Base-by-base conservation (phyloP, 2,888 invertebrate species). In the Furcula furcula region DNA sequence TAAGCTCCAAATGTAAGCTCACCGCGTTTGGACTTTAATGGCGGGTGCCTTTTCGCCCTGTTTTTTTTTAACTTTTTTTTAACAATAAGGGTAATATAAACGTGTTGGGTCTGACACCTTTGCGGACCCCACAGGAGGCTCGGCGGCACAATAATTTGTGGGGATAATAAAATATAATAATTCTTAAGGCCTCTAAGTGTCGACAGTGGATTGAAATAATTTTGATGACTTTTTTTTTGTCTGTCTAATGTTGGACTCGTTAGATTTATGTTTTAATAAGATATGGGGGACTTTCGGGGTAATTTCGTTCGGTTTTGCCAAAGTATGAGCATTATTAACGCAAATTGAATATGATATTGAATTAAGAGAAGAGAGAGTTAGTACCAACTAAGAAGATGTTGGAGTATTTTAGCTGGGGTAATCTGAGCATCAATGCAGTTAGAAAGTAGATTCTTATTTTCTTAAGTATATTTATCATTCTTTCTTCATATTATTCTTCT, bases 31-130 rank as follows among this genome's bases (percentile, higher is more conserved):
- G 43, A 52, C 56, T 48, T 21, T 46, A 38, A 49, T 27, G 61
- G 34, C 77, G 68, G 69, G 79, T 68, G 62, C 63, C 79, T 78
- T 83, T 80, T 78, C 75, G 78, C 76, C 69, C 66, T 65, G 66
- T 69, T 65, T n/a, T 65, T 66, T 64, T 59, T 55, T 43, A 27
- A 45, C 56, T 55, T 65, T 70, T 79, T 76, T 75, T 76, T 76
- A 67, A 75, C 82, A 78, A 81, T 79, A 67, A 75, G 72, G 83
- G 78, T 76, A 86, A 82, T 82, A 79, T 76, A 77, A 83, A 86
- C 78, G 84, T 77, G 87, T 76, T 69, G 77, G 71, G 68, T 55
- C 86, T 78, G 76, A 87, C 87, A 87, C 87, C 84, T 87, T 81
- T 67, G 69, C 64, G 69, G 86, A 86, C 83, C 87, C 77, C 87